Evolutionary conservation across 2,888 invertebrate species (phyloP), one percentile per base, ranked within the genome.

Genomic region (Hartigia nigra): DNA sequence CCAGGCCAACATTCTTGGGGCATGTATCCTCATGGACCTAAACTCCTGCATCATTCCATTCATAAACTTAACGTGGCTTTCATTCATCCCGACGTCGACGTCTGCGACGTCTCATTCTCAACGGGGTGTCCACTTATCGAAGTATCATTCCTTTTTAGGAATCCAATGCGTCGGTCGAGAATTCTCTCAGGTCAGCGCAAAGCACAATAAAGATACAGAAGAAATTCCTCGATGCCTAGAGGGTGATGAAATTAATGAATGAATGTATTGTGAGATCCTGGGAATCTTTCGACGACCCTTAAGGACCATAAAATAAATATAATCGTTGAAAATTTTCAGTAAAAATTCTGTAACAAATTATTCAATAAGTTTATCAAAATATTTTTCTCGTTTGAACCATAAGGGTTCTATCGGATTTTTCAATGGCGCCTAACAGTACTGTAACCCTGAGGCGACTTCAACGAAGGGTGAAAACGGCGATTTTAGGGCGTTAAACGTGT

Each of bases 401-500:
- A 39, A 39, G 14, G 1, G 4, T 55, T 55, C 5, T 9, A 23
- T 23, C 23, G 23, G 23, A 23, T 55, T 23, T 55, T 55, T 55
- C 55, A 9, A 23, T 23, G 23, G 23, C 9, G 23, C 55, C 23
- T 23, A 2, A 55, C 55, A 55, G 23, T 2, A 55, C 23, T 2
- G 23, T 23, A 9, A 55, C 23, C 55, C 55, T 23, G 55, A 39
- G 39, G 9, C 39, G 14, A 23, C 23, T 23, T 9, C 2, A 55
- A 1, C 55, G 55, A 55, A 55, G 55, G 55, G 55, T 55, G 55
- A 55, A 55, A 55, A 55, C 23, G 55, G 23, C 55, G 55, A 55
- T 55, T 55, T 55, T 23, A 23, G 55, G 55, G 55, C 55, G 55
- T 80, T 85, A 84, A 85, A 81, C 86, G 84, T 86, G 86, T 88